Base-by-base conservation (phyloP, 2,113 vertebrate species). In the Odocoileus hemionus region DNA sequence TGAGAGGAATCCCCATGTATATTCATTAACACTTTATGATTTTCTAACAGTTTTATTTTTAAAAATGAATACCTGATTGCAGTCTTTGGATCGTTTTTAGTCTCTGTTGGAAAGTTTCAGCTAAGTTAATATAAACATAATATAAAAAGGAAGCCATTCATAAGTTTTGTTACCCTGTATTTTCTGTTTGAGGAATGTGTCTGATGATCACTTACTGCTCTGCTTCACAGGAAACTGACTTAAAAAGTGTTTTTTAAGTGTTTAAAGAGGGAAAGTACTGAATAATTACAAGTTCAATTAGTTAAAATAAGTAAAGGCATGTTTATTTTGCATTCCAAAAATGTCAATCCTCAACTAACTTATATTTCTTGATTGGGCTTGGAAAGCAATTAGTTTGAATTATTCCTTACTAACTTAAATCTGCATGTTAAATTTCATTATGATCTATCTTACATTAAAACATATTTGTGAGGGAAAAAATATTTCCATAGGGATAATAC, bases 211-310 rank as follows among this genome's bases (percentile, higher is more conserved):
- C 50, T 93, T 93, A 94, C 54, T 86, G 86, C 86, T 94, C 23
- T 76, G 52, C 94, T 96, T 84, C 89, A 90, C 55, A 96, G 79
- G 57, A 95, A 98, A 97, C 84, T 96, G 60, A 95, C 86, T 87
- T 89, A 74, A 95, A 95, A 90, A 89, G 78, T 84, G 28, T 82
- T 86, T 79, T 86, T 87, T 92, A 93, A 96, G 74, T 96, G 52
- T 52, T 94, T 86, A 94, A 86, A 96, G 45, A 95, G 64, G 52
- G 33, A 96, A 92, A 94, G 91, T 93, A 80, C 82, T 97, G 94
- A 98, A 96, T 98, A 95, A 97, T 97, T 98, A 70, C 83, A 96
- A 86, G 67, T 97, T 96, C 95, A 96, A 98, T 97, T 94, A 96
- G 95, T 79, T 95, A 95, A 96, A 98, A 98, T 96, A 95, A 95